Evolutionary conservation across 1,140 invertebrate species (phyloP).

Genomic region (Rhyacophila brunnea): DNA sequence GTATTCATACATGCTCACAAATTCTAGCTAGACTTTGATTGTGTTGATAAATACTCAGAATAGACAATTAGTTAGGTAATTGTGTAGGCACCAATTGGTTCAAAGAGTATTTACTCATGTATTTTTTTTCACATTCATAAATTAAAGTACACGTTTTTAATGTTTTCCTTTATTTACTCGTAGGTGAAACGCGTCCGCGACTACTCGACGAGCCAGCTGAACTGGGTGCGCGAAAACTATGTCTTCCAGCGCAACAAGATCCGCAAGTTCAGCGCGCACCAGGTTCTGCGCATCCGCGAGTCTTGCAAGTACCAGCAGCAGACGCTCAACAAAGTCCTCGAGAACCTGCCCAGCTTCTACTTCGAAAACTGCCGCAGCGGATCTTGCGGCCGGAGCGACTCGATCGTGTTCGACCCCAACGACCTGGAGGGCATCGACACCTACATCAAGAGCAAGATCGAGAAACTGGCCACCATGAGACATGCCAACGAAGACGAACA

Average conservation of each 20-base stretch:
- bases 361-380: slow-evolving; percentile 90
- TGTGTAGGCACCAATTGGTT: no score
- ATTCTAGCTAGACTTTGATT: no score
- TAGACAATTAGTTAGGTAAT: no score
- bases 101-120: no score
- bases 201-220: slow-evolving; percentile 85
- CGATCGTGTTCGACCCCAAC: slow-evolving; percentile 68
- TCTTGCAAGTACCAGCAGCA: slow-evolving; percentile 95
- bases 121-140: no score
- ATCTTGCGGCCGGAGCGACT: slow-evolving; percentile 78
- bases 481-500: slow-evolving; percentile 52
- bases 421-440: slow-evolving; percentile 60
- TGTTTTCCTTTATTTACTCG: neutral
- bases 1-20: no score
- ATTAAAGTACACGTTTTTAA: neutral
- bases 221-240: slow-evolving; percentile 92
- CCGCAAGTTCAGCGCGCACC: slow-evolving; percentile 89
- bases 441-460: slow-evolving; percentile 66
- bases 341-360: slow-evolving; percentile 89
- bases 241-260: slow-evolving; percentile 92
- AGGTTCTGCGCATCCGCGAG: slow-evolving; percentile 82
- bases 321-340: slow-evolving; percentile 89
- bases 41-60: no score
- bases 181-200: slow-evolving; percentile 83
- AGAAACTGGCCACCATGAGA: slow-evolving; percentile 49